phyloP scores from a whole-genome alignment of 2,888 invertebrate species.

The Eupithecia tripunctaria region DNA sequence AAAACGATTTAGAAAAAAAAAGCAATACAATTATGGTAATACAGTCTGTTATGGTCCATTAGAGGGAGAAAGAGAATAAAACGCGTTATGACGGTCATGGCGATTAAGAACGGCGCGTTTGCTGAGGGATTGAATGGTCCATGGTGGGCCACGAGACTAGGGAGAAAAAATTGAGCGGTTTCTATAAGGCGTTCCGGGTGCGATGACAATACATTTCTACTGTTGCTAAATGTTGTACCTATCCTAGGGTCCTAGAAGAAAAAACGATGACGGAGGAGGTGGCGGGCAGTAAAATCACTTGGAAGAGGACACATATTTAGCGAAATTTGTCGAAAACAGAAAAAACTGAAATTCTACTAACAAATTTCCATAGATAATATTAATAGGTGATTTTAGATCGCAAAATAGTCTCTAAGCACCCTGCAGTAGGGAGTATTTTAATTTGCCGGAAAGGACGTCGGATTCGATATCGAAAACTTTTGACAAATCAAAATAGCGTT shows the following conservation, averaged over 20 bases:
- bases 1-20: slow-evolving; percentile 18
- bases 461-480: too few species aligned
- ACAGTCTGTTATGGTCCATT: slow-evolving; percentile 40
- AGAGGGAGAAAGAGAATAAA: slow-evolving; percentile 46
- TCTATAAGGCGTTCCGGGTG: neutral
- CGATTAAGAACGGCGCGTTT: slow-evolving; percentile 52
- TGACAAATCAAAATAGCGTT: too few species aligned
- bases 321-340: neutral
- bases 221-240: neutral
- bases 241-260: neutral
- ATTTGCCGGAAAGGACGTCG: too few species aligned
- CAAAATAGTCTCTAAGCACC: too few species aligned
- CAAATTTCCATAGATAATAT: neutral
- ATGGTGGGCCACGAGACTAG: slow-evolving; percentile 33
- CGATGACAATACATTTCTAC: neutral
- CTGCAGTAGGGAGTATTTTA: too few species aligned
- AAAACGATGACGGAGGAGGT: neutral
- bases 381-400: neutral
- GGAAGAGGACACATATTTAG: neutral
- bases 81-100: slow-evolving; percentile 49
- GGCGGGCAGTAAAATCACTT: neutral
- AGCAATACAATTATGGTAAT: slow-evolving; percentile 40
- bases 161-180: neutral
- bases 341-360: neutral
- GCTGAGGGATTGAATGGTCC: slow-evolving; percentile 48